phyloP scores from a whole-genome alignment of 1,140 invertebrate species.

The Drosophila pachea region DNA sequence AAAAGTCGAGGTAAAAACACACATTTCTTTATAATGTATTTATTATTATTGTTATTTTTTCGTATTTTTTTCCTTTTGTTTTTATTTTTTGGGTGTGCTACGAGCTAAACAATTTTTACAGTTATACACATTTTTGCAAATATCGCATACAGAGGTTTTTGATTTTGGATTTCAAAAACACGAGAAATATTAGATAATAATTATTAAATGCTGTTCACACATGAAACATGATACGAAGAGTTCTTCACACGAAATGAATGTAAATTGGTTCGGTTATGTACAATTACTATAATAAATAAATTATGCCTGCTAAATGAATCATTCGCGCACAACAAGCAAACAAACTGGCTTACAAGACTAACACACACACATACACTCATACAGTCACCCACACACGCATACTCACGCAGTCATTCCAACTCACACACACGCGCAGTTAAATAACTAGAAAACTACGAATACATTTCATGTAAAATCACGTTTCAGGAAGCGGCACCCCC shows the following conservation, averaged over 20 bases:
- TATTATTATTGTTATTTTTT: constrained; percentile 10
- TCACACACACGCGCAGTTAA: neutral
- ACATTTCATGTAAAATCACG: constrained; percentile 76
- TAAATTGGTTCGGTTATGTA: constrained; percentile 58
- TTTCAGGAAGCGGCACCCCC: constrained; percentile 35
- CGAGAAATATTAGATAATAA: constrained; percentile 35
- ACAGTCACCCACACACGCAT: constrained; percentile 26
- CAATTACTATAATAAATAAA: constrained; percentile 73
- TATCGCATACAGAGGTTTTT: constrained; percentile 74
- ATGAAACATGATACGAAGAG: constrained; percentile 49
- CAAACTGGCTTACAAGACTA: constrained; percentile 16
- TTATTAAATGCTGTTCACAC: constrained; percentile 52
- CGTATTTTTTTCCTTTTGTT: constrained; percentile 19
- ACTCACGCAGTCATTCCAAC: neutral
- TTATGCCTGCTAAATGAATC: constrained; percentile 60
- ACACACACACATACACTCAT: constrained; percentile 12
- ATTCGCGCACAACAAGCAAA: constrained; percentile 47
- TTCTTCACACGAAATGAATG: constrained; percentile 39
- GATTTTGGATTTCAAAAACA: constrained; percentile 62
- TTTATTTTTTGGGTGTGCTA: constrained; percentile 23
- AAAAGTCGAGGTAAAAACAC: neutral
- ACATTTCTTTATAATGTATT: neutral
- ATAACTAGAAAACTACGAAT: constrained; percentile 62
- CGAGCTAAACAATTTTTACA: constrained; percentile 56
- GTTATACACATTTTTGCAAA: constrained; percentile 67